These are phyloP conservation scores for Atta cephalotes DNA, from an alignment of 1,140 invertebrate species.

Conservation along the genomic window DNA sequence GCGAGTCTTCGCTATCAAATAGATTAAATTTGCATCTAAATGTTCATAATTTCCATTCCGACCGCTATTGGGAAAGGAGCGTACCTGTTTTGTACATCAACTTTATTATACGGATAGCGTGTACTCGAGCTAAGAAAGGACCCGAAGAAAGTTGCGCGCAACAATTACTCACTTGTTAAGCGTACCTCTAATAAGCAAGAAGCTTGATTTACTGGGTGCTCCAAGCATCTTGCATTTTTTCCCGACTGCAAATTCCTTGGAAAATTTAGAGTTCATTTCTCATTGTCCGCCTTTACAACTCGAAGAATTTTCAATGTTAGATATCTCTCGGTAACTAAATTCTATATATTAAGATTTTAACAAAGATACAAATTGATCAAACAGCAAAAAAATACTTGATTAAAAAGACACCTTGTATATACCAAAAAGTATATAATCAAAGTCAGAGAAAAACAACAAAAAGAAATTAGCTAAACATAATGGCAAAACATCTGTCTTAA, in stretches of 20 bases:
- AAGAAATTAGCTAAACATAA: background rate
- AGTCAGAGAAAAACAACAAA: background rate
- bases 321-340: conserved; percentile 8
- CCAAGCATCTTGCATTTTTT: conserved; percentile 31
- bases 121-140: conserved; percentile 25
- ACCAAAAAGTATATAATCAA: background rate
- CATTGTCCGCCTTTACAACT: conserved; percentile 20
- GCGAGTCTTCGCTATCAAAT: background rate
- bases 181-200: conserved; percentile 56
- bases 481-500: background rate
- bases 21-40: conserved; percentile 43
- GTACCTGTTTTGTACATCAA: conserved; percentile 4
- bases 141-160: conserved; percentile 40
- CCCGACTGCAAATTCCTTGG: background rate
- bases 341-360: conserved; percentile 16
- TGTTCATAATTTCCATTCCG: conserved; percentile 26
- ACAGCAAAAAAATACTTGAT: background rate
- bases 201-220: conserved; percentile 41
- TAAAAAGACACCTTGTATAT: background rate
- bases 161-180: conserved; percentile 61
- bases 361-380: conserved; percentile 12
- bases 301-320: conserved; percentile 10
- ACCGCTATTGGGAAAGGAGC: conserved; percentile 5
- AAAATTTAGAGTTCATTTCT: conserved; percentile 27
- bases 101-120: conserved; percentile 44